Conservation (phyloP, 2,113 vertebrate genomes). For the Ptyas mucosa region DNA sequence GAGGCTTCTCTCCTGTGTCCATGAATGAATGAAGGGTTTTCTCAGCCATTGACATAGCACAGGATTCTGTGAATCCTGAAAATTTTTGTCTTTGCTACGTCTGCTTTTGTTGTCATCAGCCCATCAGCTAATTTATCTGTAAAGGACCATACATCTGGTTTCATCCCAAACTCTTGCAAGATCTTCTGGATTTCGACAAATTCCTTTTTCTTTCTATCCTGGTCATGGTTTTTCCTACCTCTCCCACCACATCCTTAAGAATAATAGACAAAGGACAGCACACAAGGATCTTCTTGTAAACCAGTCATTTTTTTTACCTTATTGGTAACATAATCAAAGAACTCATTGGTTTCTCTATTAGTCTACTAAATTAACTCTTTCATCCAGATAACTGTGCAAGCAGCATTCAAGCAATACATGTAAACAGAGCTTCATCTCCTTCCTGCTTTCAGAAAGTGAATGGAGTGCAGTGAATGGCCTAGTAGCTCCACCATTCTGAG, state of each 20-base stretch:
- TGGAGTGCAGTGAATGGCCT: not conserved
- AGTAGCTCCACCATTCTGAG: not conserved
- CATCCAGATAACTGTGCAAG: not conserved
- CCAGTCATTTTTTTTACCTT: not conserved
- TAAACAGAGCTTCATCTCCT: not conserved
- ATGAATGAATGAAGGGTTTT: not conserved
- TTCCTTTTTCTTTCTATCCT: not conserved
- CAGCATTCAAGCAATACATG: not conserved
- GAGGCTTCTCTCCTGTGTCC: not conserved
- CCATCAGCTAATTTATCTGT: not conserved
- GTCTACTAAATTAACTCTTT: not conserved
- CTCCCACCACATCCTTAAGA: not conserved
- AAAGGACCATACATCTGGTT: not conserved
- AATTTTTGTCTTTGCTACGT: not conserved
- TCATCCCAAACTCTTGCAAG: not conserved
- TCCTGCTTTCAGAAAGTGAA: not conserved
- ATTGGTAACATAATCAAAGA: not conserved
- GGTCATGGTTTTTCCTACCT: not conserved
- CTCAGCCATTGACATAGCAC: not conserved
- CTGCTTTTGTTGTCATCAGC: not conserved
- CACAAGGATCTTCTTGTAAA: not conserved
- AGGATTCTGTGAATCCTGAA: not conserved
- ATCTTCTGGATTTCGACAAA: not conserved
- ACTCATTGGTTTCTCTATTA: not conserved
- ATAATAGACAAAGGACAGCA: not conserved